Evolutionary conservation across 2,113 vertebrate species (phyloP).

Genomic region (Poecilia latipinna): DNA sequence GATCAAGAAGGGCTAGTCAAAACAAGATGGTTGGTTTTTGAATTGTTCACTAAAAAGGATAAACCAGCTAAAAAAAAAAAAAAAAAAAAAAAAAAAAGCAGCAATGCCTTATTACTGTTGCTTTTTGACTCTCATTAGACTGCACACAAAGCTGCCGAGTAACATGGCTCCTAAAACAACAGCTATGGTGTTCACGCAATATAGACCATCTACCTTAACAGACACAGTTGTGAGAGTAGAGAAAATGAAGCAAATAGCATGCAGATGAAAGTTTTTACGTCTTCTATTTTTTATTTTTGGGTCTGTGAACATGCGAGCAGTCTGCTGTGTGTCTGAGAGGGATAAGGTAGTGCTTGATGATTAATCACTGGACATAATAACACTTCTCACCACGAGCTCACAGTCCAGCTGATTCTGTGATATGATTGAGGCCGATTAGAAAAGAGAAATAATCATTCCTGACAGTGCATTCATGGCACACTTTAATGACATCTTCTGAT

Average conservation of each 20-base stretch:
- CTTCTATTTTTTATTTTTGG: constrained; percentile 25
- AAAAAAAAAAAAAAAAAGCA: constrained; percentile 11
- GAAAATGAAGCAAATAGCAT: constrained; percentile 42
- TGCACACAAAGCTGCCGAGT: background rate
- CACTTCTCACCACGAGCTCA: constrained; percentile 68
- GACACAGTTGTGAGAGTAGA: constrained; percentile 13
- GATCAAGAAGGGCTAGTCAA: constrained; percentile 40
- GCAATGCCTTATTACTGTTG: constrained; percentile 8
- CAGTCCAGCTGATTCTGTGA: constrained; percentile 75
- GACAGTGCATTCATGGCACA: constrained; percentile 70
- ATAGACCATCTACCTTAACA: constrained; percentile 12
- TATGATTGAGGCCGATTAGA: constrained; percentile 73
- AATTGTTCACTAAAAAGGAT: background rate
- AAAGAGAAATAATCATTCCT: constrained; percentile 74
- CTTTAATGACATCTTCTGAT: constrained; percentile 78
- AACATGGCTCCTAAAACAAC: constrained; percentile 10
- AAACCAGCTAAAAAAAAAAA: constrained; percentile 8
- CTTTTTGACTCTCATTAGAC: constrained; percentile 10
- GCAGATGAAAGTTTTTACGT: constrained; percentile 50
- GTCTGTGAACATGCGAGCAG: constrained; percentile 39
- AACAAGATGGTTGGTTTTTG: constrained; percentile 29
- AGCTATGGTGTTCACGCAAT: constrained; percentile 22
- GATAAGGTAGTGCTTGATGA: constrained; percentile 70
- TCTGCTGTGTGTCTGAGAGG: constrained; percentile 60
- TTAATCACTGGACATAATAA: constrained; percentile 77